These are phyloP conservation scores for Rhodinocichla rosea DNA, from an alignment of 2,113 vertebrate genomes.

Conservation along the genomic window DNA sequence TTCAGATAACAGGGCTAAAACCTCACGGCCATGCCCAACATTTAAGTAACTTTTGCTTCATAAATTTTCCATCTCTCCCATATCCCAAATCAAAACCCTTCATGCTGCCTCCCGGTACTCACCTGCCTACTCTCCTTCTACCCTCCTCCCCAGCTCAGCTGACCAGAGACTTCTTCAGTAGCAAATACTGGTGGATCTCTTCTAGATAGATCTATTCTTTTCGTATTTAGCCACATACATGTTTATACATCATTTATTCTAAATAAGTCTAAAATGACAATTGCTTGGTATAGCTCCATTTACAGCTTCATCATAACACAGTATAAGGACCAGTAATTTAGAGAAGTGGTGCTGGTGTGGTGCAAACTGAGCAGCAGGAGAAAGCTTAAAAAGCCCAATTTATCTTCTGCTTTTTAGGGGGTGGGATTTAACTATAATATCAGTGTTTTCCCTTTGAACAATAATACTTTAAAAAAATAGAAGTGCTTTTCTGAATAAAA, in stretches of 20 bases:
- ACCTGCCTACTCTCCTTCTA: neutral
- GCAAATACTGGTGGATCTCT: neutral
- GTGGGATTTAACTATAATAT: neutral
- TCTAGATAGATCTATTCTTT: neutral
- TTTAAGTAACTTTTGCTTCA: neutral
- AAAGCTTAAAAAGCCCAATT: neutral
- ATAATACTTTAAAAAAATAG: neutral
- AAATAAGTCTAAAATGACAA: neutral
- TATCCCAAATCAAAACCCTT: neutral
- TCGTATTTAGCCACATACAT: neutral
- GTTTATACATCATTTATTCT: neutral
- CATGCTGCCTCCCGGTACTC: neutral
- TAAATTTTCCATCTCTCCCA: neutral
- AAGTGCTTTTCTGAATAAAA: neutral
- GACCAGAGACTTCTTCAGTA: neutral
- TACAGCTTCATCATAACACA: neutral
- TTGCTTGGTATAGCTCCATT: neutral
- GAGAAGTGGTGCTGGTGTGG: neutral
- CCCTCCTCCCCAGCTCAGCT: neutral
- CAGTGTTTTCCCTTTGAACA: neutral
- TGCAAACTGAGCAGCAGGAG: neutral
- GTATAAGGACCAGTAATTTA: neutral
- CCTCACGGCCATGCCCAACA: neutral
- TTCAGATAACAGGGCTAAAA: neutral
- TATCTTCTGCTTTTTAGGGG: neutral